Conservation (phyloP, 1,140 invertebrate genomes). For the Anastatus disparis region DNA sequence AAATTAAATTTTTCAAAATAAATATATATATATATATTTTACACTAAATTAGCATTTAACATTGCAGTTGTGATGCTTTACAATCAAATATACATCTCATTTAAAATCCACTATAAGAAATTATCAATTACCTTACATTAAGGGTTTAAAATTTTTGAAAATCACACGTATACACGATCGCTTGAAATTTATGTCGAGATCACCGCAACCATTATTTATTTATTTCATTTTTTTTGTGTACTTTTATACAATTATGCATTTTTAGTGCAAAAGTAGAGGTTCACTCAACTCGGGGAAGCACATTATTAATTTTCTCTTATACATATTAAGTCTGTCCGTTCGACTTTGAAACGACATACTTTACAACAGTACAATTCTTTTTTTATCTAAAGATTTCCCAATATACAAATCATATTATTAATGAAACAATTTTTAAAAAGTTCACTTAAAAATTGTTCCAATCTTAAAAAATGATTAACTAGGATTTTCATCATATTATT, state of each 20-base stretch:
- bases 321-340: slow-evolving; percentile 16
- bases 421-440: too few relatives aligned
- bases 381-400: too few relatives aligned
- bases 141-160: slow-evolving; percentile 31
- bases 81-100: not conserved
- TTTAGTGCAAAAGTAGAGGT: slow-evolving; percentile 56
- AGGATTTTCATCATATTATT: not conserved
- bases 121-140: slow-evolving; percentile 1
- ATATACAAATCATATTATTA: too few relatives aligned
- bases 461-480: too few relatives aligned
- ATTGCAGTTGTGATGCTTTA: not conserved
- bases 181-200: slow-evolving; percentile 35
- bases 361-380: slow-evolving; percentile 18
- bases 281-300: slow-evolving; percentile 61
- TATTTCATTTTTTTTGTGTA: slow-evolving; percentile 24
- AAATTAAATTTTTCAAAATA: slow-evolving; percentile 20
- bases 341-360: not conserved
- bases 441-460: too few relatives aligned
- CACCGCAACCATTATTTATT: slow-evolving; percentile 35
- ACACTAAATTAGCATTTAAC: not conserved
- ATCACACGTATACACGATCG: slow-evolving; percentile 28
- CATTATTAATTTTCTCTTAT: slow-evolving; percentile 46
- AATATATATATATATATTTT: not conserved
- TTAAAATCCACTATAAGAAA: not conserved
- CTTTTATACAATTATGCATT: slow-evolving; percentile 46